Evolutionary conservation across 2,113 vertebrate genomes (phyloP), one percentile per base, ranked within the genome.

Genomic region (Paramisgurnus dabryanus): DNA sequence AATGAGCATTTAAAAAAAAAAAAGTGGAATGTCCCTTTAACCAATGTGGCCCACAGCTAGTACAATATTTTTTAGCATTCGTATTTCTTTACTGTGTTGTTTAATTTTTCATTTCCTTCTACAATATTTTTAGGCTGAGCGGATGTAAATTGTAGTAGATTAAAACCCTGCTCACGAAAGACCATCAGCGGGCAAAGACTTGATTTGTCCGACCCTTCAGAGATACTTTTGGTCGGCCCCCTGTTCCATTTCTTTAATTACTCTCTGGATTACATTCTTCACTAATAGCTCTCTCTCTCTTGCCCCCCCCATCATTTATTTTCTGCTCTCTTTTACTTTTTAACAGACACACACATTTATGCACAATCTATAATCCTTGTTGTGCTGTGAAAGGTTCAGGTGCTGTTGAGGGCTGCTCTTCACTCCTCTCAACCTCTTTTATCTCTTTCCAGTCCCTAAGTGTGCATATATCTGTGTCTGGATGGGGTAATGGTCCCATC

Each of bases 81-180:
- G 27, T 1, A 34, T 6, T 22, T 22, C 22, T 22, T 22, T 22
- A 9, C 5, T 45, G 39, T 12, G n/a, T 3, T 69, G 45, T 41
- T 40, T 27, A 12, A 61, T 40, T 5, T 17, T 73, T 39, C 4
- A 17, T 27, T 49, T 39, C 49, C 22, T 43, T 67, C 18, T 34
- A 10, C 7, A 47, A 67, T 66, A 13, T 63, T 6, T 39, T 60
- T 73, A 73, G 58, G 68, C 47, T 63, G 79, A 83, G 76, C 63
- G 40, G 22, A 40, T 34, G 57, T 41, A 53, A 63, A 9, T 18
- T 39, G 78, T 43, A 7, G 66, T 80, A 89, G 87, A 91, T 92
- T 90, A 90, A 90, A 90, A 82, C 76, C 76, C 53, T 71, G 87
- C 85, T 88, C 84, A 85, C 66, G 79, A 83, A 72, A 85, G 79